phyloP scores from a whole-genome alignment of 2,113 vertebrate genomes.

The Bos indicus region DNA sequence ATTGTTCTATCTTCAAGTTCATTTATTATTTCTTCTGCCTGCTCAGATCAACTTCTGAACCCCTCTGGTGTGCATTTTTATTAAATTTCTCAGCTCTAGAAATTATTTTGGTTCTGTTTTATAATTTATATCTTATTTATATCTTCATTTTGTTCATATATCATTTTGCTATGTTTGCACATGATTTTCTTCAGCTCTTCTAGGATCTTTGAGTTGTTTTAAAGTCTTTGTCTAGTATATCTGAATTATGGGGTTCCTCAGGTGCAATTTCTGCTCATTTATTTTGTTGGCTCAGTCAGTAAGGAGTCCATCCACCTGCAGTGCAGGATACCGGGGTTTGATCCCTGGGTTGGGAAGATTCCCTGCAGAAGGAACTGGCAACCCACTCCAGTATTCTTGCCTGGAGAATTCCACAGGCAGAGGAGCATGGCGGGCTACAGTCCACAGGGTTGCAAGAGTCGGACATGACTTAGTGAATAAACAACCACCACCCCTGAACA shows the following conservation, averaged over 20 bases:
- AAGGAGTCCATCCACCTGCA: not conserved
- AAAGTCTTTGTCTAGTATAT: not conserved
- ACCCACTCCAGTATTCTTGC: not conserved
- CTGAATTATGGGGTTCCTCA: not conserved
- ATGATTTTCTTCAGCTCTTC: not conserved
- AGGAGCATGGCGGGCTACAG: accelerated
- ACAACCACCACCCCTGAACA: not conserved
- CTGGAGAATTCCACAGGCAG: not conserved
- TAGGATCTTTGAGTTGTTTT: not conserved
- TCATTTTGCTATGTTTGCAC: not conserved
- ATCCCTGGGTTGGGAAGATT: not conserved
- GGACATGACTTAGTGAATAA: accelerated
- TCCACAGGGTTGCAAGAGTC: not conserved
- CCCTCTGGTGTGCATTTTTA: not conserved
- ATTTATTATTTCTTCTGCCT: not conserved
- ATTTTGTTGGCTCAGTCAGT: not conserved
- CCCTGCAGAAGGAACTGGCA: not conserved
- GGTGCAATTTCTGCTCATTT: not conserved
- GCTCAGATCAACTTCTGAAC: not conserved
- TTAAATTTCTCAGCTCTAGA: not conserved
- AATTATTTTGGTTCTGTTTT: not conserved
- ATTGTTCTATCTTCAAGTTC: not conserved
- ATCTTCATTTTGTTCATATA: not conserved
- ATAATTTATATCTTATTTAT: not conserved
- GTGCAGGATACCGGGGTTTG: not conserved